Evolutionary conservation across 2,888 invertebrate species (phyloP), one percentile per base, ranked within the genome.

Genomic region (Hypsopygia costalis): DNA sequence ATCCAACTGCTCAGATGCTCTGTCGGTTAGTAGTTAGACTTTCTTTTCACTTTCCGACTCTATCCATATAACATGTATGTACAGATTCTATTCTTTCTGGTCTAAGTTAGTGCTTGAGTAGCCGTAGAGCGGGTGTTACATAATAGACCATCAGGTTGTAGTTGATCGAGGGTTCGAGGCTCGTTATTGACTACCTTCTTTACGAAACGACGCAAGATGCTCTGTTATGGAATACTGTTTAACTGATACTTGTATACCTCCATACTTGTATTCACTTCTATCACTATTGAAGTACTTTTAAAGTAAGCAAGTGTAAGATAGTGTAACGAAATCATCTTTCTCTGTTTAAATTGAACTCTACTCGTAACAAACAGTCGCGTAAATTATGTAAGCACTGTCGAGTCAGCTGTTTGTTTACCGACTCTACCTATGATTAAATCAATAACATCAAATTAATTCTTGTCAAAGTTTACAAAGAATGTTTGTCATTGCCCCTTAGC

Each of bases 1-100:
- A 65, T 74, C 79, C 74, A 78, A 79, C 80, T 77, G 80, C 74
- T 85, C 85, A 79, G 81, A 86, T 86, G 85, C 73, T 74, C 74
- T 74, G 66, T 82, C 81, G 85, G 85, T 85, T 77, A 82, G 85
- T 85, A 62, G 37, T 25, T 49, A 43, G 21, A 40, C 49, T 39
- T 40, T 52, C 54, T 47, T 44, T 56, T 51, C 47, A 52, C 47
- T 41, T 46, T 61, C 34, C 22, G 8, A n/a, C 8, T 28, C 27
- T 32, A 31, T 11, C 27, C 16, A n/a, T 28, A 12, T 6, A 7
- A n/a, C 10, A 8, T 16, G 5, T 4, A 36, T 10, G 22, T 5
- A 12, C 4, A 8, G 3, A 22, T 38, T 8, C 16, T 1, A 59
- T 58, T 48, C 47, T 39, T 39, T 25, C 25, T 40, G 49, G 44